Evolutionary conservation across 2,888 invertebrate genomes (phyloP).

Genomic region (Phyllotreta cruciferae): DNA sequence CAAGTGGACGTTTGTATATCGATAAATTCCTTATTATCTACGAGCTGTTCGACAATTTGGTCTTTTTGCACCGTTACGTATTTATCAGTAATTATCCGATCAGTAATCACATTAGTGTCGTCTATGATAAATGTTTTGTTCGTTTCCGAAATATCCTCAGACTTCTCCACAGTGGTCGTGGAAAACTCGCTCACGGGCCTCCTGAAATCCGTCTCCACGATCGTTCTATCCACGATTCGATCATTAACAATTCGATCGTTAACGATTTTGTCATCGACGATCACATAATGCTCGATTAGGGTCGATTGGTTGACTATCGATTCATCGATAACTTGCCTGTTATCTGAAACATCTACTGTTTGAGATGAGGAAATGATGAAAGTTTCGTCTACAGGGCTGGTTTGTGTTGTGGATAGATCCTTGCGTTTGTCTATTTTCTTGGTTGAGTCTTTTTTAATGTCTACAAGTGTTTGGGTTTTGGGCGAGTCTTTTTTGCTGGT

Average conservation of each 20-base stretch:
- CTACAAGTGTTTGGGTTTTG: no score
- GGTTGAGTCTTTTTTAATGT: no score
- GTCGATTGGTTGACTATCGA: constrained; percentile 40
- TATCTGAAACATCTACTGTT: no score
- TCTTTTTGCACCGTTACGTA: neutral
- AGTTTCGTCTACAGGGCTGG: neutral
- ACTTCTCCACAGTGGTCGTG: constrained; percentile 32
- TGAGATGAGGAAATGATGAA: no score
- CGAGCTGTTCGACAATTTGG: neutral
- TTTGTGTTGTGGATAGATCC: no score
- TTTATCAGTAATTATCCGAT: neutral
- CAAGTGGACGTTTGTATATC: constrained; percentile 44
- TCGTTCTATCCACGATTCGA: no score
- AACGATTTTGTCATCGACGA: constrained; percentile 31
- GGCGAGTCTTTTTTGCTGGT: no score
- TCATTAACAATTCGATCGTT: neutral
- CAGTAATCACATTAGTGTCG: neutral
- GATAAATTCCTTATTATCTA: constrained; percentile 28
- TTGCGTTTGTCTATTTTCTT: no score
- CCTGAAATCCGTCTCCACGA: constrained; percentile 23
- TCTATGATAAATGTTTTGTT: constrained; percentile 32
- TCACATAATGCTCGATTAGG: constrained; percentile 37
- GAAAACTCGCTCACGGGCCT: constrained; percentile 30
- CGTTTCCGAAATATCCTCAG: constrained; percentile 2
- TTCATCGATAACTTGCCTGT: constrained; percentile 32